Conservation (phyloP, 2,797 vertebrate species). For the Poecilia velifera region DNA sequence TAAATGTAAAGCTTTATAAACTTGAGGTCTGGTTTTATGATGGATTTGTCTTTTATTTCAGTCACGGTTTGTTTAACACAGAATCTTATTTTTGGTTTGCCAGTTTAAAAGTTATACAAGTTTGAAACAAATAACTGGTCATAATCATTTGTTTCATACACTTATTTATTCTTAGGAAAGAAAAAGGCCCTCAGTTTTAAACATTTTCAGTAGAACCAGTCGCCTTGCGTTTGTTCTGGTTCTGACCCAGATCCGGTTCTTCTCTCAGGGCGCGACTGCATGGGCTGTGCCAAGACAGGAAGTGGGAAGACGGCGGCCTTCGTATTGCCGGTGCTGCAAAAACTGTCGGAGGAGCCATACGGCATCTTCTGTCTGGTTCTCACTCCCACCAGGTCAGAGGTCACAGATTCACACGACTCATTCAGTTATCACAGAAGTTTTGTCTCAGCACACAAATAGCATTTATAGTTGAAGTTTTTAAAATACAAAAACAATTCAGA, state of each 20-base stretch:
- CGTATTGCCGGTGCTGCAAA: conserved; percentile 92
- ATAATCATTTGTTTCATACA: background rate
- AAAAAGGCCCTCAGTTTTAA: background rate
- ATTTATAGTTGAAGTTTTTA: background rate
- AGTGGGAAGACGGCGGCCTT: conserved; percentile 96
- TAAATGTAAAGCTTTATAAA: background rate
- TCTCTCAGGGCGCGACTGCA: conserved; percentile 89
- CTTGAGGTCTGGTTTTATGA: background rate
- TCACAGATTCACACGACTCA: background rate
- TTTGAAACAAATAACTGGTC: background rate
- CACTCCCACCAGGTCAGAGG: conserved; percentile 89
- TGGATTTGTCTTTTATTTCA: background rate
- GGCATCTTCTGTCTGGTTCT: conserved; percentile 96
- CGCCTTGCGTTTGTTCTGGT: background rate
- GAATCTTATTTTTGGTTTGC: background rate
- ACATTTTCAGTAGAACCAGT: background rate
- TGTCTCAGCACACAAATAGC: background rate
- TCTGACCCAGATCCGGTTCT: background rate
- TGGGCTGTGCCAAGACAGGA: conserved; percentile 95
- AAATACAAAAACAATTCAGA: background rate
- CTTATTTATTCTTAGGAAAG: background rate
- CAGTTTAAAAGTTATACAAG: background rate
- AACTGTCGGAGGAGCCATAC: conserved; percentile 92
- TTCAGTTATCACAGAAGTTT: background rate
- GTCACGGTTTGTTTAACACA: background rate